A percentile compares a stretch with the other conserved stretches of the same genome.
phyloP scores from a whole-genome alignment of 1,140 invertebrate genomes.

The Ips typographus region DNA sequence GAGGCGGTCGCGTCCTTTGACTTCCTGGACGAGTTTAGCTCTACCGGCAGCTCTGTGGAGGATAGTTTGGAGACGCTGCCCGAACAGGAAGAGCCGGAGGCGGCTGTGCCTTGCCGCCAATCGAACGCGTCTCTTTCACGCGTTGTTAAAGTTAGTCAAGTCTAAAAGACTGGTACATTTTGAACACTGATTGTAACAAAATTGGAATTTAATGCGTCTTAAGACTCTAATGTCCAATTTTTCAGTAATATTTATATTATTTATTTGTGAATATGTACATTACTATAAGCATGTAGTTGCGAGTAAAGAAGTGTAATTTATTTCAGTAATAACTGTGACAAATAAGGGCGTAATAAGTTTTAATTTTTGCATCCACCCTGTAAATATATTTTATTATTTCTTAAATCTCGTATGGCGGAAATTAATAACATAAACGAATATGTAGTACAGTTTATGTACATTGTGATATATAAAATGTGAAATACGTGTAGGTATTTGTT shows the following conservation, averaged over 20 bases:
- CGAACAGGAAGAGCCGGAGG: constrained; percentile 18
- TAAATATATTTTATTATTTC: no score
- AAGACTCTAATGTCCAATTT: neutral
- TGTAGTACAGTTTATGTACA: constrained; percentile 46
- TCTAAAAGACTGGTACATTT: constrained; percentile 12
- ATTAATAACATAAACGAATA: constrained; percentile 40
- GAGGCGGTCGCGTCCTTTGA: constrained; percentile 77
- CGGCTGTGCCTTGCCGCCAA: neutral
- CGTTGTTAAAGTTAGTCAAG: constrained; percentile 30
- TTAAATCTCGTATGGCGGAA: no score
- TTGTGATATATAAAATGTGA: constrained; percentile 45
- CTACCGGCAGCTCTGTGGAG: constrained; percentile 56
- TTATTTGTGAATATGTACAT: no score
- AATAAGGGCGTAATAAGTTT: no score
- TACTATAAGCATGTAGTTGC: no score
- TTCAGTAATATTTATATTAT: neutral
- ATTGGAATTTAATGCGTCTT: neutral
- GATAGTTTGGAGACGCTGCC: constrained; percentile 38
- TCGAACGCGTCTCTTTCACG: neutral
- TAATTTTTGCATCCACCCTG: no score
- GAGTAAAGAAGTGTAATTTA: no score
- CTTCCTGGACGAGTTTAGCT: constrained; percentile 70
- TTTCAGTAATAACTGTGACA: no score
- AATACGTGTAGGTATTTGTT: constrained; percentile 32
- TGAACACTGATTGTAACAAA: neutral